Evolutionary conservation across 2,797 vertebrate species (phyloP), one percentile per base, ranked within the genome.

Genomic region (Hephaestus fuliginosus): DNA sequence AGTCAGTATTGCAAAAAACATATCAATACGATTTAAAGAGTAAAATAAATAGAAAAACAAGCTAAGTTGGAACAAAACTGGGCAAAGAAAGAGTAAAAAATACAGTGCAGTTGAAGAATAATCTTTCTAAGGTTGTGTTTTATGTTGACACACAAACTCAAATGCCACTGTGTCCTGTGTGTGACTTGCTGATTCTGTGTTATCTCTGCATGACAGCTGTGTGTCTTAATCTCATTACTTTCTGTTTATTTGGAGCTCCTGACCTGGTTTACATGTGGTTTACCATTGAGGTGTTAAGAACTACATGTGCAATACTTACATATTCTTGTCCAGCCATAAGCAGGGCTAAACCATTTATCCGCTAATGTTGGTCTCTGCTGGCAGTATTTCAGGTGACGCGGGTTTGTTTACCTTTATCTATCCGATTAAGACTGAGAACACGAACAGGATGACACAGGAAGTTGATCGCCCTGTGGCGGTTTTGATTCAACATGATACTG

Each of bases 161-260:
- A 57, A 6, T 17, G 11, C 30, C 18, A 36, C 3, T 6, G 39
- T 20, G 22, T 12, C 7, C 20, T 69, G 20, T 51, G 2, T 64
- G 48, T 67, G 55, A 74, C 68, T 22, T 44, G 11, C 36, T 74
- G 58, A 79, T 48, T 60, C 25, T 18, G 0, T 68, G 63, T 58
- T 58, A 43, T 55, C 25, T n/a, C 9, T 8, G 18, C 9, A 33
- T 64, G 41, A 66, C 44, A 33, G 20, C 62, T 53, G 30, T 68
- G 15, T 33, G 30, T 80, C 64, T 49, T 82, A 81, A 91, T 86
- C 89, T 72, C 10, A 60, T 93, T 89, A 91, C 4, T 77, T 22
- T 52, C 15, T 43, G 60, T 74, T 52, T 84, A 88, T 89, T 92
- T 88, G 48, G 8, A 82, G 76, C 30, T 41, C 11, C 28, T 82